Conservation (phyloP, 1,140 invertebrate genomes). For the Drosophila pachea region DNA sequence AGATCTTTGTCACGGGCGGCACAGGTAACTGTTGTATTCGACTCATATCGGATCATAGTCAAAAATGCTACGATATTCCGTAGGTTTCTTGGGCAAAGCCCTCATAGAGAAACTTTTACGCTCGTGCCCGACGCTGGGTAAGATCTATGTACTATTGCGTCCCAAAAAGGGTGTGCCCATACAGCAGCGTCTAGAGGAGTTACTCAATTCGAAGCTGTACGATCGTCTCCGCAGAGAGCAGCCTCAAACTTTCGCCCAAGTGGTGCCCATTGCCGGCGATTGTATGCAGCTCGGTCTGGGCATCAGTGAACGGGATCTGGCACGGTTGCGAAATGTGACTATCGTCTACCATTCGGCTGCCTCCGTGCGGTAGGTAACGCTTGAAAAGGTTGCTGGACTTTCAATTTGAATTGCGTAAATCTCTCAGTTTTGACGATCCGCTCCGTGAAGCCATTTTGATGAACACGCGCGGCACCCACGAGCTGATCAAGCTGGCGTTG, state of each 20-base stretch:
- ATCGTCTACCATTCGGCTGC: slow-evolving; percentile 96
- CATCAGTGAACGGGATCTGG: slow-evolving; percentile 59
- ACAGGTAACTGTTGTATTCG: slow-evolving; percentile 77
- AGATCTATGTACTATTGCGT: slow-evolving; percentile 88
- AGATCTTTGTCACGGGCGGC: slow-evolving; percentile 85
- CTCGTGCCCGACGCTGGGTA: slow-evolving; percentile 84
- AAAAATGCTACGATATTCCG: neutral
- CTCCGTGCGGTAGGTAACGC: slow-evolving; percentile 82
- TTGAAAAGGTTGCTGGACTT: neutral
- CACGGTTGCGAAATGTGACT: slow-evolving; percentile 83
- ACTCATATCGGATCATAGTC: too few relatives aligned
- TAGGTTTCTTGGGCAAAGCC: slow-evolving; percentile 92
- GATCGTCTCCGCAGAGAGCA: slow-evolving; percentile 78
- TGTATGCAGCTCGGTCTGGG: slow-evolving; percentile 83
- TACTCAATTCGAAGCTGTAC: slow-evolving; percentile 81
- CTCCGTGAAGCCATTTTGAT: slow-evolving; percentile 84
- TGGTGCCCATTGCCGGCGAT: slow-evolving; percentile 90
- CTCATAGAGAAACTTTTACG: slow-evolving; percentile 92
- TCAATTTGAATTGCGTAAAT: too few relatives aligned
- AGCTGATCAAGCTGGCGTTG: slow-evolving; percentile 83
- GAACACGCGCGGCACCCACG: slow-evolving; percentile 85
- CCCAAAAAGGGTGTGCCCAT: slow-evolving; percentile 87
- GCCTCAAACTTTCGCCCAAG: slow-evolving; percentile 83
- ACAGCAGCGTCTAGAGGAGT: slow-evolving; percentile 82
- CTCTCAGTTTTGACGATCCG: slow-evolving; percentile 83